Evolutionary conservation across 2,797 vertebrate genomes (phyloP), one percentile per base, ranked within the genome.

Genomic region (Lophotriccus pileatus): DNA sequence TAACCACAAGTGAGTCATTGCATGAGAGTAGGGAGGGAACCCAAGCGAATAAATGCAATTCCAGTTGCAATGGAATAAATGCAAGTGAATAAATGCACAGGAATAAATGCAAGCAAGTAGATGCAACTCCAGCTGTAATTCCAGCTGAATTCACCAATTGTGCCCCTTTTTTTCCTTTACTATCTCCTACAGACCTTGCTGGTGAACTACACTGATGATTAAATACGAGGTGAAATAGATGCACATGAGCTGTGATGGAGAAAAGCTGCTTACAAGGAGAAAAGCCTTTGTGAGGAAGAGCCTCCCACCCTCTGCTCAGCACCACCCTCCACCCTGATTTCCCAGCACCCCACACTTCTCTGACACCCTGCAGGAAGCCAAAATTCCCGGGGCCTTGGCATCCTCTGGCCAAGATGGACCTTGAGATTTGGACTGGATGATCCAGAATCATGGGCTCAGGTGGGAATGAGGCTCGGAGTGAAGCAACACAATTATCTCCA

Each of bases 301-400:
- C 5, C 14, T 19, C 28, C 37, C 52, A 9, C 34, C n/a, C 52
- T 62, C 28, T 63, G 60, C 39, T 63, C 46, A 34, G 24, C 70
- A 7, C 24, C 28, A 0, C 22, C 28, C 49, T 10, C 15, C 9
- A 2, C 20, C 37, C 56, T 1, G 15, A 6, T 4, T 23, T 7
- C 70, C 44, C 63, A 23, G 9, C 20, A 28, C 19, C 10, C 14
- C 73, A 2, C 1, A 1, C 23, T 30, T 21, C 77, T n/a, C 37
- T 1, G n/a, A 2, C 1, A 9, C 11, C 32, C 52, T 6, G 0
- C 36, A 6, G 36, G 39, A n/a, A 28, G 52, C 59, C 5, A 1
- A 28, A 36, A n/a, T 3, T 34, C 60, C 53, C 37, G 0, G 19
- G n/a, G 53, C 21, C 5, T 3, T 2, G 30, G 24, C 17, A 2